phyloP scores from a whole-genome alignment of 2,797 vertebrate species.

The Luscinia luscinia region DNA sequence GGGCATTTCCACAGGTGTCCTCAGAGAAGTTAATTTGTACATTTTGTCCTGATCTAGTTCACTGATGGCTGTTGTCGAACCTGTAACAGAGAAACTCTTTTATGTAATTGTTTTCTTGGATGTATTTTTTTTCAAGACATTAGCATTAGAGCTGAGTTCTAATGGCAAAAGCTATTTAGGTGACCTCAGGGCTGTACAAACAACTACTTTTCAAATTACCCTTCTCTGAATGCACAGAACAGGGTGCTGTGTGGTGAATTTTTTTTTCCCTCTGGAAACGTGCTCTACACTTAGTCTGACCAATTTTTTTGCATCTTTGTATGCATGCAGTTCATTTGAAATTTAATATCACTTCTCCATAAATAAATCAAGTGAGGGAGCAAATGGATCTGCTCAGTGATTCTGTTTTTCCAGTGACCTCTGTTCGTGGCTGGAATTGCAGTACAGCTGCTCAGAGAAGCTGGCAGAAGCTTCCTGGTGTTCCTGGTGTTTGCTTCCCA shows the following conservation, averaged over 20 bases:
- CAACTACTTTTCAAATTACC: slow-evolving; percentile 5
- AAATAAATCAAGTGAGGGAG: background rate
- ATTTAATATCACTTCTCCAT: background rate
- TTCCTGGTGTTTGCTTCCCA: background rate
- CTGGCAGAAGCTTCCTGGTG: background rate
- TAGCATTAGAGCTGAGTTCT: background rate
- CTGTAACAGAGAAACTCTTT: background rate
- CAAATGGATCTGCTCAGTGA: background rate
- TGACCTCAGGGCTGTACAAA: slow-evolving; percentile 16
- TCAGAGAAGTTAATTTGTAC: background rate
- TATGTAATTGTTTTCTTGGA: background rate
- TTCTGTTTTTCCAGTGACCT: slow-evolving; percentile 2
- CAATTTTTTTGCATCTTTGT: background rate
- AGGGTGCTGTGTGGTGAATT: background rate
- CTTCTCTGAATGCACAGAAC: background rate
- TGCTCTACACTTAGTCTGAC: background rate
- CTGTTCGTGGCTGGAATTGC: background rate
- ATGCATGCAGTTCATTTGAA: background rate
- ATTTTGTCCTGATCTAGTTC: slow-evolving; percentile 18
- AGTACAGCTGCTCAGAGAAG: background rate
- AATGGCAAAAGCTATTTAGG: slow-evolving; percentile 15
- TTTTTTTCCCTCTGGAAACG: background rate
- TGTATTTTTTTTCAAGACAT: background rate
- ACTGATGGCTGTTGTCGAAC: background rate
- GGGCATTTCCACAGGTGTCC: background rate